Evolutionary conservation across 2,888 invertebrate genomes (phyloP).

Genomic region (Erynnis tages): DNA sequence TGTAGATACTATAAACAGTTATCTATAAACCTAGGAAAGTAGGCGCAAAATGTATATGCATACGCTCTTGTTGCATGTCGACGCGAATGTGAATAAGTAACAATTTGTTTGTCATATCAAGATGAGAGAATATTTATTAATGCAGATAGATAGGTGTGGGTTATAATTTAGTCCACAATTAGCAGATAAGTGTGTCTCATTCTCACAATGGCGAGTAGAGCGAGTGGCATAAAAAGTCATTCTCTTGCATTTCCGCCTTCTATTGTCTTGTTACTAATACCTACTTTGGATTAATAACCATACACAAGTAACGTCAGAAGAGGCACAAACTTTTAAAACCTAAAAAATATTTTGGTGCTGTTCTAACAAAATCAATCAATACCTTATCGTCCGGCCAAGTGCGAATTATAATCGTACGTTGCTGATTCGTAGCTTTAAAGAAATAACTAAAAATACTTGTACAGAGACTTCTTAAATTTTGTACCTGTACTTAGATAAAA

Average conservation of each 20-base stretch:
- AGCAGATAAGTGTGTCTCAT: conserved; percentile 50
- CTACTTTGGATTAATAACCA: conserved; percentile 64
- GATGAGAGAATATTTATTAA: conserved; percentile 27
- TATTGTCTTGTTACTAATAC: conserved; percentile 70
- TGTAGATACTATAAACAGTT: too few species aligned
- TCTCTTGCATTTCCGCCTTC: conserved; percentile 68
- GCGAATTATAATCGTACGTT: too few species aligned
- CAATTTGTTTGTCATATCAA: conserved; percentile 26
- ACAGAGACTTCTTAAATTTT: too few species aligned
- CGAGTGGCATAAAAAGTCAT: conserved; percentile 58
- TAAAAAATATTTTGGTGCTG: too few species aligned
- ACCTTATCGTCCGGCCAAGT: too few species aligned
- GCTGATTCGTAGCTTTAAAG: too few species aligned
- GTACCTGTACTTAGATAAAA: too few species aligned
- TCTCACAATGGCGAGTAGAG: conserved; percentile 60
- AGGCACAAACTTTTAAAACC: too few species aligned
- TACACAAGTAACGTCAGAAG: conserved; percentile 41
- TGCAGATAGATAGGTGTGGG: conserved; percentile 40
- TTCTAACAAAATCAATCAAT: too few species aligned
- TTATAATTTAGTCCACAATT: conserved; percentile 57
- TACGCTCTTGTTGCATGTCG: conserved; percentile 9
- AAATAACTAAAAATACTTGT: too few species aligned
- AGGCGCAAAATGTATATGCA: conserved; percentile 5
- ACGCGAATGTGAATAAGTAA: conserved; percentile 16
- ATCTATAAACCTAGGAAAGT: neutral